phyloP scores from a whole-genome alignment of 2,113 vertebrate genomes.

The Thalassarche chlororhynchos region DNA sequence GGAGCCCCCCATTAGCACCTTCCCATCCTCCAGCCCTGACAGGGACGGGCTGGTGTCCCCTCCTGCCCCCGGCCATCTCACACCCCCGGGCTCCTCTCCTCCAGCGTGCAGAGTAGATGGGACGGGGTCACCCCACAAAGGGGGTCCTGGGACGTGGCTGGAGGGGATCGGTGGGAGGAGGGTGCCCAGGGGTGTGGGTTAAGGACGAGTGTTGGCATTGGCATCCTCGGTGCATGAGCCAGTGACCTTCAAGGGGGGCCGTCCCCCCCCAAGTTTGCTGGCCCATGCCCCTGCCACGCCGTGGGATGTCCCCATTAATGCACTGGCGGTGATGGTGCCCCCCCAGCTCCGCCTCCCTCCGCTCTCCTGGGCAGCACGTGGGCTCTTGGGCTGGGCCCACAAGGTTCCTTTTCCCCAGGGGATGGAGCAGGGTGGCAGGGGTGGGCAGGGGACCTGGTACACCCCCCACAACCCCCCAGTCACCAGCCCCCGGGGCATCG shows the following conservation, averaged over 20 bases:
- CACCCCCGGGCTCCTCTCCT: not conserved
- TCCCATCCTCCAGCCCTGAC: not conserved
- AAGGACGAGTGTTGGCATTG: not conserved
- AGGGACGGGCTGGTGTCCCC: not conserved
- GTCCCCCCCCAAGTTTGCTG: rapidly evolving
- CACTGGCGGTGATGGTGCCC: not conserved
- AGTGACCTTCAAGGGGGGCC: not conserved
- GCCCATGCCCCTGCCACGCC: not conserved
- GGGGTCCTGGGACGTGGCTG: not conserved
- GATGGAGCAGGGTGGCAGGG: not conserved
- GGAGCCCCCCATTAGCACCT: not conserved
- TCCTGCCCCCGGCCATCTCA: rapidly evolving
- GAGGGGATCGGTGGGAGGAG: not conserved
- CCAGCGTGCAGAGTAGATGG: not conserved
- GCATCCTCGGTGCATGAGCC: not conserved
- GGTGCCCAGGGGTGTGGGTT: not conserved
- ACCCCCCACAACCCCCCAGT: rapidly evolving
- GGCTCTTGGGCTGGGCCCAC: not conserved
- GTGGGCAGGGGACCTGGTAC: not conserved
- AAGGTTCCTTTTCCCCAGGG: not conserved
- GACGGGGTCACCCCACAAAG: not conserved
- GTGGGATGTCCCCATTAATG: not conserved
- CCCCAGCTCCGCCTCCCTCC: not conserved
- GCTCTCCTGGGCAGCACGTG: not conserved
- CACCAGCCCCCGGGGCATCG: not conserved